Conservation (phyloP, 2,797 vertebrate species). For the Amblyraja radiata region DNA sequence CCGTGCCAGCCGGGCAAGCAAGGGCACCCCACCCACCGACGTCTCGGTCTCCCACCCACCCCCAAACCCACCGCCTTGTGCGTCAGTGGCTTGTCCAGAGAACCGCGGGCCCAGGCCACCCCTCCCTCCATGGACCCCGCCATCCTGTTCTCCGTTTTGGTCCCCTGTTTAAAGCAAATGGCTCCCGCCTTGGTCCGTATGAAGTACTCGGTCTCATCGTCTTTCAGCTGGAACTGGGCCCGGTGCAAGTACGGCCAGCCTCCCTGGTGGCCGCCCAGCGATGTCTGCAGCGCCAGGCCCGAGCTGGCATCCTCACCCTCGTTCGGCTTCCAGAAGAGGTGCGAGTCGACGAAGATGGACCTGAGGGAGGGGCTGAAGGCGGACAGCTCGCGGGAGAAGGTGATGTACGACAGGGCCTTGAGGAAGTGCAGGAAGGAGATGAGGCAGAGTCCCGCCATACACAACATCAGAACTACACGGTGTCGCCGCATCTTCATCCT, state of each 20-base stretch:
- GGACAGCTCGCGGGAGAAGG: constrained; percentile 86
- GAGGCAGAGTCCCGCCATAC: constrained; percentile 96
- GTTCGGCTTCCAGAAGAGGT: constrained; percentile 81
- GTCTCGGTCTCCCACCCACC: constrained; percentile 47
- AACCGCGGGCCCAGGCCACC: constrained; percentile 42
- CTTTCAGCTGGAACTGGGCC: constrained; percentile 61
- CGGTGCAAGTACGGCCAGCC: constrained; percentile 56
- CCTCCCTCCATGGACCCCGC: constrained; percentile 51
- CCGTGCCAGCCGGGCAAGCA: constrained; percentile 94
- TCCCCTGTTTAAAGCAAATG: constrained; percentile 83
- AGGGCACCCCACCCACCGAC: constrained; percentile 81
- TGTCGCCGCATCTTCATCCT: constrained; percentile 99
- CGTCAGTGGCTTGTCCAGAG: constrained; percentile 43
- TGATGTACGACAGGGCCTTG: constrained; percentile 95
- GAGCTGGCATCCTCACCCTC: constrained; percentile 42
- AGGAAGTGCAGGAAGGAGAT: constrained; percentile 98
- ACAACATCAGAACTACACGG: constrained; percentile 92
- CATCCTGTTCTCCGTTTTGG: constrained; percentile 62
- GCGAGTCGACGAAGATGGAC: constrained; percentile 81
- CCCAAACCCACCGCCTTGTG: constrained; percentile 43
- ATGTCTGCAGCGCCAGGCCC: neutral
- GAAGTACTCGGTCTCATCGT: constrained; percentile 77
- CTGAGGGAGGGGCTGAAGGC: constrained; percentile 92
- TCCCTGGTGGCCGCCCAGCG: constrained; percentile 39
- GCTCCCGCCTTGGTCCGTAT: constrained; percentile 84